Evolutionary conservation across 2,113 vertebrate species (phyloP).

Genomic region (Chascanopsetta lugubris): DNA sequence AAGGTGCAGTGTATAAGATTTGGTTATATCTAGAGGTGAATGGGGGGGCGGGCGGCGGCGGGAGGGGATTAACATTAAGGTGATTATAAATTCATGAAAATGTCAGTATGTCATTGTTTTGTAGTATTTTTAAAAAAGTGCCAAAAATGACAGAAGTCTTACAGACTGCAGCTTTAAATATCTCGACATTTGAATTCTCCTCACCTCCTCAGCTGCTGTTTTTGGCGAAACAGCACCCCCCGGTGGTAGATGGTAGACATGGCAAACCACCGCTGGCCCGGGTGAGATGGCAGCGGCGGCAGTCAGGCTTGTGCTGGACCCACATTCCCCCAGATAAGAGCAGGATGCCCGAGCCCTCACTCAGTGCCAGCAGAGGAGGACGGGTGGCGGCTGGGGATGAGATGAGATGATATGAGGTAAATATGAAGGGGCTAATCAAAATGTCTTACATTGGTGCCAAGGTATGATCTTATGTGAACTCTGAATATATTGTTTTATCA

Average conservation of each 20-base stretch:
- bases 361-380: constrained; percentile 82
- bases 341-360: constrained; percentile 87
- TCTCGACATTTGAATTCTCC: no score
- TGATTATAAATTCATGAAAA: no score
- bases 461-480: no score
- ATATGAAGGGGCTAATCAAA: not conserved
- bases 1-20: no score
- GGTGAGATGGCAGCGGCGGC: constrained; percentile 87
- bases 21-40: no score
- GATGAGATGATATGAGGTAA: not conserved
- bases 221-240: constrained; percentile 82
- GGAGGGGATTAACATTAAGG: no score
- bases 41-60: no score
- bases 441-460: no score
- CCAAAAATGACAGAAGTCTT: no score
- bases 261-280: constrained; percentile 86
- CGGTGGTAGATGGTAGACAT: constrained; percentile 83
- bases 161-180: no score
- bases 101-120: not conserved
- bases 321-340: constrained; percentile 89
- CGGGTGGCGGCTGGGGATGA: constrained; percentile 81
- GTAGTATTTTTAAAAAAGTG: not conserved
- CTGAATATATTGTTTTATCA: no score
- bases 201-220: constrained; percentile 87
- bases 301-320: constrained; percentile 84